Base-by-base conservation (phyloP, 2,888 invertebrate genomes). In the Eupeodes luniger region DNA sequence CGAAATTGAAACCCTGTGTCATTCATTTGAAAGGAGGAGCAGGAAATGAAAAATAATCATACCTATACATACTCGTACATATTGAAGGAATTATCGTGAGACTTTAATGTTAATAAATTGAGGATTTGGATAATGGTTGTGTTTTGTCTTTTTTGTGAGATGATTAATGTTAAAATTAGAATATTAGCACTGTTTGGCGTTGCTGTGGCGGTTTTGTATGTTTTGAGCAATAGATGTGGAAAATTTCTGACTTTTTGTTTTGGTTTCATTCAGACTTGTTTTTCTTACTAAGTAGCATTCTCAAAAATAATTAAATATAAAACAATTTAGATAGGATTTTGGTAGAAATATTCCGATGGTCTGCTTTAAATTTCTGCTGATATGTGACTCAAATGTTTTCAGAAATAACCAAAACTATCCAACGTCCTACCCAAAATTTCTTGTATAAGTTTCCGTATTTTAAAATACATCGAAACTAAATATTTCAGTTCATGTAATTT, bases 1-100 rank as follows among this genome's bases (percentile, higher is more conserved):
- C 57, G 59, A 72, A 82, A 86, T 86, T 82, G 59, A 79, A 72
- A 70, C 67, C 53, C 61, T 57, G 36, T 66, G 47, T 72, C 49
- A 44, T 36, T 34, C 40, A 40, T 11, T 69, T 27, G 12, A 11
- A 34, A 34, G 27, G 27, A 66, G 6, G 34, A 5, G 44, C 27
- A 14, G 78, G 47, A 85, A 67, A 69, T 62, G 81, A 40, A 19
- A 40, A 62, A 70, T 40, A 27, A 1, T 7, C 5, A 14, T 47
- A 4, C 4, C 10, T 40, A 40, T 40, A 40, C 9, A 14, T 47
- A 4, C 4, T 12, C 12, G 11, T 27, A 27, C 27, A 12, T 12
- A 34, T 77, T 57, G 47, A 7, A 55, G 55, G n/a, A 64, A 81
- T 81, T 81, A 77, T 81, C 72, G 53, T 85, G 72, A 55, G 81